Evolutionary conservation across 2,113 vertebrate species (phyloP).

Genomic region (Anolis sagrei): DNA sequence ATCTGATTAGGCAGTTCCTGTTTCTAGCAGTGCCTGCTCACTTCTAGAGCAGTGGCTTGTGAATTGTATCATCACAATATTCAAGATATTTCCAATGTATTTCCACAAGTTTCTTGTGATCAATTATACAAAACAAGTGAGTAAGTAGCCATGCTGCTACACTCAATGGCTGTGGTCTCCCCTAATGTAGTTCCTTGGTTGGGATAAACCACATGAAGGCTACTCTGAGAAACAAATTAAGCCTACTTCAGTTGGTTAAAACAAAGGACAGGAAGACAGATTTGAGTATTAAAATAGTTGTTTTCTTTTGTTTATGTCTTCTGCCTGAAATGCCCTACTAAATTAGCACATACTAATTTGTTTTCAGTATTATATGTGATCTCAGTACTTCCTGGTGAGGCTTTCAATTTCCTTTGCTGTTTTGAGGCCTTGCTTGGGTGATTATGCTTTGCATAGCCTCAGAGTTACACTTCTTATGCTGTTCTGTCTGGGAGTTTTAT

Average conservation of each 20-base stretch:
- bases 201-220: not conserved
- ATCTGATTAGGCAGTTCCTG: not conserved
- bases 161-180: not conserved
- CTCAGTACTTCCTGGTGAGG: slow-evolving; percentile 8
- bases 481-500: not conserved
- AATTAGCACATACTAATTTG: not conserved
- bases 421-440: not conserved
- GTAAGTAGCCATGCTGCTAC: not conserved
- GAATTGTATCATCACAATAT: not conserved
- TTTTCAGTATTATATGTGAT: not conserved
- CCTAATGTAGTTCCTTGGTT: not conserved
- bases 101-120: slow-evolving; percentile 10
- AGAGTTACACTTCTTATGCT: not conserved
- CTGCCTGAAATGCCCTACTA: no score
- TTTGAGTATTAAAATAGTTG: not conserved
- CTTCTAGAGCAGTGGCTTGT: not conserved
- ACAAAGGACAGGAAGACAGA: slow-evolving; percentile 3
- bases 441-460: not conserved
- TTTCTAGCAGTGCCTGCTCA: not conserved
- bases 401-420: slow-evolving; percentile 7
- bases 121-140: not conserved
- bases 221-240: not conserved
- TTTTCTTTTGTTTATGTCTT: not conserved
- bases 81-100: not conserved
- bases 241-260: slow-evolving; percentile 5